These are phyloP conservation scores for Drosophila suzukii DNA, from an alignment of 1,140 invertebrate species.

Conservation along the genomic window DNA sequence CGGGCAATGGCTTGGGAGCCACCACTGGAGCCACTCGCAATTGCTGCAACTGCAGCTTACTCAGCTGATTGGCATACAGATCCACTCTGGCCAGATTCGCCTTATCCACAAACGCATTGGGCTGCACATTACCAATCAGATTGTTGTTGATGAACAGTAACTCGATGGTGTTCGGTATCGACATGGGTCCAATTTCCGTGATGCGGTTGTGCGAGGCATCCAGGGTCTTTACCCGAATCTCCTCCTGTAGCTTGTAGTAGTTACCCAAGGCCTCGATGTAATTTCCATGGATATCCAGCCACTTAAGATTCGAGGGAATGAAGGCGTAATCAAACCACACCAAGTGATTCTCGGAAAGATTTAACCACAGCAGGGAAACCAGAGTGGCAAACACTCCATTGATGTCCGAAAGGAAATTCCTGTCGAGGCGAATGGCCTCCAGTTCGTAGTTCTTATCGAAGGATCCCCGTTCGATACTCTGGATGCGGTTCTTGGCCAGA, in stretches of 20 bases:
- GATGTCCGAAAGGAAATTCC: slow-evolving; percentile 93
- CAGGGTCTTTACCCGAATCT: slow-evolving; percentile 92
- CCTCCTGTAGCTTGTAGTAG: slow-evolving; percentile 92
- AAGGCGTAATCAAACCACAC: slow-evolving; percentile 96
- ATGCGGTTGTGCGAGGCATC: slow-evolving; percentile 95
- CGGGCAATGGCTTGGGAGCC: slow-evolving; percentile 89
- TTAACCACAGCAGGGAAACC: slow-evolving; percentile 92
- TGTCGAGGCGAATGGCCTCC: slow-evolving; percentile 93
- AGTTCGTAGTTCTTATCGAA: slow-evolving; percentile 92
- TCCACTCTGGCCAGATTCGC: slow-evolving; percentile 93
- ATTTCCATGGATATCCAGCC: slow-evolving; percentile 95
- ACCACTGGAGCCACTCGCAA: slow-evolving; percentile 90
- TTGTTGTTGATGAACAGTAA: slow-evolving; percentile 96
- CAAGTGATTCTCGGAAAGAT: slow-evolving; percentile 95
- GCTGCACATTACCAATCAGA: slow-evolving; percentile 90
- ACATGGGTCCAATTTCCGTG: slow-evolving; percentile 90
- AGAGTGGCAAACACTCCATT: slow-evolving; percentile 94
- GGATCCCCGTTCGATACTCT: slow-evolving; percentile 91
- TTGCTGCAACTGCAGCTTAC: slow-evolving; percentile 92
- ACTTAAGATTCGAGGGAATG: slow-evolving; percentile 93
- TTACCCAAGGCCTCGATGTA: slow-evolving; percentile 93
- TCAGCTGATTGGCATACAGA: slow-evolving; percentile 94
- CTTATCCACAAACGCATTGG: slow-evolving; percentile 94
- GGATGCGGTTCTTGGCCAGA: slow-evolving; percentile 94
- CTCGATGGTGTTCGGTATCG: slow-evolving; percentile 95